These are phyloP conservation scores for Patiria pectinifera DNA, from an alignment of 53 echinoderm and acorn worm genomes.

Conservation along the genomic window DNA sequence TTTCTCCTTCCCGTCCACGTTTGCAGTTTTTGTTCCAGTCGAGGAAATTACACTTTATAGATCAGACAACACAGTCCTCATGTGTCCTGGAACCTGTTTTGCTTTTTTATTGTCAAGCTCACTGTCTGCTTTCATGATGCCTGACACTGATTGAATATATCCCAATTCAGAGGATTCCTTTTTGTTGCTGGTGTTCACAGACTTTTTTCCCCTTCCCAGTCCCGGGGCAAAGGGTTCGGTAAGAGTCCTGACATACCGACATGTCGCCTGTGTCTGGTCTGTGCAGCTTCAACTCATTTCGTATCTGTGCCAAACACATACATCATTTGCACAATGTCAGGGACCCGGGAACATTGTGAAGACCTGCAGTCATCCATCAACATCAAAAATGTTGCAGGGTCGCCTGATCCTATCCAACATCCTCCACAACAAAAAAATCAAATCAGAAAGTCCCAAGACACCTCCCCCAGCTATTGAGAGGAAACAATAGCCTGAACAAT, in stretches of 20 bases:
- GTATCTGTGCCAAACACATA: slow-evolving; percentile 59
- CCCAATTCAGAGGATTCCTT: slow-evolving; percentile 16
- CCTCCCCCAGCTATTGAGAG: not conserved
- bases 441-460: not conserved
- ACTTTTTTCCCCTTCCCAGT: not conserved
- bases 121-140: not conserved
- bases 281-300: slow-evolving; percentile 29
- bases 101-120: not conserved
- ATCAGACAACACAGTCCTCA: not conserved
- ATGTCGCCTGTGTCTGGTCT: slow-evolving; percentile 29
- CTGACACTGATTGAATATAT: slow-evolving; percentile 25
- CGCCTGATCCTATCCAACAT: not conserved
- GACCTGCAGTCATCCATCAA: slow-evolving; percentile 33
- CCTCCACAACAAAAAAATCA: not conserved
- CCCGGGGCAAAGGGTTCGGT: not conserved
- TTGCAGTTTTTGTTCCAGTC: not conserved
- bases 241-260: slow-evolving; percentile 43
- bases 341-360: slow-evolving; percentile 44
- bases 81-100: not conserved
- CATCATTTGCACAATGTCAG: slow-evolving; percentile 35
- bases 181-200: not conserved
- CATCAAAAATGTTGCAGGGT: not conserved
- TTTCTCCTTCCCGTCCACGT: no score
- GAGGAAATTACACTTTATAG: not conserved
- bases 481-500: not conserved